phyloP scores from a whole-genome alignment of 23 tunicate genomes.

The Ciona savignyi region DNA sequence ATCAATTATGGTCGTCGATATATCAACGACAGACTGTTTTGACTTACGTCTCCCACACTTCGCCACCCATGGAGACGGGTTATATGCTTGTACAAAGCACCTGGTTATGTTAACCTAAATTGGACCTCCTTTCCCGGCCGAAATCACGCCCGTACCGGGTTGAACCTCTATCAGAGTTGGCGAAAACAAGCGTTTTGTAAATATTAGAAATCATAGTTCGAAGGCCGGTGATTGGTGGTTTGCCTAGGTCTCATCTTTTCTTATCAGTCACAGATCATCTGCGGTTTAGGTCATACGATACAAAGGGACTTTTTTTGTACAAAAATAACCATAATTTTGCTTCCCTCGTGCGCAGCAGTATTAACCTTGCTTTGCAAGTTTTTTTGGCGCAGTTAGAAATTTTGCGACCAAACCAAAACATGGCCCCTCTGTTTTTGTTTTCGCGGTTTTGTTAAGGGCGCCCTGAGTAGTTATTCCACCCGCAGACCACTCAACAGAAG shows the following conservation, averaged over 20 bases:
- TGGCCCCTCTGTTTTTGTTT: no score
- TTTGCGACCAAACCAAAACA: no score
- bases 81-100: no score
- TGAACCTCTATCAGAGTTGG: not conserved
- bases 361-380: no score
- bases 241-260: not conserved
- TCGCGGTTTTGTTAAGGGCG: no score
- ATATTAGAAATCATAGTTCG: not conserved
- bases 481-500: not conserved
- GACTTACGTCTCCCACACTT: not conserved
- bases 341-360: no score
- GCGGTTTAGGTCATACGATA: no score
- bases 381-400: no score
- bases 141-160: not conserved
- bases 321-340: no score
- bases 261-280: not conserved
- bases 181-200: not conserved
- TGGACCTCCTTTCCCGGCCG: not conserved
- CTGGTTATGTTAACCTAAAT: not conserved
- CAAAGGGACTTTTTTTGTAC: no score
- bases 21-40: not conserved
- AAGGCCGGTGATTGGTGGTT: no score
- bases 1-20: not conserved
- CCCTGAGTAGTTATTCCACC: no score
- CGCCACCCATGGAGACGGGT: not conserved